phyloP scores from a whole-genome alignment of 2,797 vertebrate genomes.

The Muscicapa comitata region DNA sequence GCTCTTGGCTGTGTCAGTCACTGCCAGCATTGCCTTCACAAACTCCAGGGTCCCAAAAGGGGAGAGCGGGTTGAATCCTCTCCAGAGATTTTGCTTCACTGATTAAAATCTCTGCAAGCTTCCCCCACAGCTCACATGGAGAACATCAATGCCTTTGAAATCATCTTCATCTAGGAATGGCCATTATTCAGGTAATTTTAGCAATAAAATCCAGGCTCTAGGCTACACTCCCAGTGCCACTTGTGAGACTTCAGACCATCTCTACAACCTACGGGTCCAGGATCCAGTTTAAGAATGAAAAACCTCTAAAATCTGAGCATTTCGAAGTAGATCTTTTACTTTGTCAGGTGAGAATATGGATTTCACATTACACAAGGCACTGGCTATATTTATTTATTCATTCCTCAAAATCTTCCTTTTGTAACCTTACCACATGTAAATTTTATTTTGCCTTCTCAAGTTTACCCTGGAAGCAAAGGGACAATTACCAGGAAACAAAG shows the following conservation, averaged over 20 bases:
- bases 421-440: background rate
- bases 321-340: background rate
- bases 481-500: background rate
- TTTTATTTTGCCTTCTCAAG: background rate
- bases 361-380: background rate
- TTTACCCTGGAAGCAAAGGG: background rate
- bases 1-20: background rate
- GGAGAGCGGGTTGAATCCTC: background rate
- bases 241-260: background rate
- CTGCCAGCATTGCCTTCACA: background rate
- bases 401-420: background rate
- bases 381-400: background rate
- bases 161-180: background rate
- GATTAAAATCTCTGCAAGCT: constrained; percentile 10
- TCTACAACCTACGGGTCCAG: background rate
- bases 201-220: background rate
- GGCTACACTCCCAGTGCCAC: background rate
- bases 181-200: background rate
- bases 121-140: background rate
- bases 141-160: background rate
- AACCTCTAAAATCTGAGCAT: background rate
- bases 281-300: background rate
- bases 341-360: background rate
- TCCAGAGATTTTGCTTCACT: background rate
- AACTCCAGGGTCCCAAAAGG: background rate